Evolutionary conservation across 2,888 invertebrate species (phyloP), one percentile per base, ranked within the genome.

Genomic region (Noctua janthina): DNA sequence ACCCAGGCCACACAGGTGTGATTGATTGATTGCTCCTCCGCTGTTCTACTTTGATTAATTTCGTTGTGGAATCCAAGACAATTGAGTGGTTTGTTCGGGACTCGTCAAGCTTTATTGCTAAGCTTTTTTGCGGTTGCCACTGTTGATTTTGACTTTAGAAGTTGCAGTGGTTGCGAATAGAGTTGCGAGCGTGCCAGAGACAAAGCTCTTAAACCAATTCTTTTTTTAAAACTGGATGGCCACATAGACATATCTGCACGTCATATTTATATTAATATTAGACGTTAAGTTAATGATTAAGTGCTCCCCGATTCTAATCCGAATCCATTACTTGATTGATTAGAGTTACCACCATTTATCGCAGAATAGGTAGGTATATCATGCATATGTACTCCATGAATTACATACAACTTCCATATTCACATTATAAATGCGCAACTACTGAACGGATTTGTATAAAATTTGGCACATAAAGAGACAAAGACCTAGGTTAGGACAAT

Each of bases 321-420:
- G 51, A 79, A 59, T 59, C 64, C 35, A 76, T 29, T 67, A n/a
- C 29, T 69, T 62, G 59, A 29, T 81, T 56, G 23, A 54, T 20
- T 54, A 7, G 62, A 72, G 54, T 69, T n/a, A 29, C 3, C 4
- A 66, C 23, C n/a, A 72, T 17, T 39, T 51, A 29, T 51, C 17
- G 39, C 35, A 23, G 17, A 64, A 62, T 29, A 29, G 62, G 11
- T 64, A 35, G 29, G 11, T 64, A 64, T 35, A 64, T 64, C 3
- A 64, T 64, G 64, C 17, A 64, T 62, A 17, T 35, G 17, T 35
- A 64, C 23, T 64, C 35, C 8, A 64, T 64, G 35, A 64, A 17
- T 64, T 35, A 64, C 17, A 64, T 64, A 17, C 7, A 35, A 64
- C 7, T 35, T 64, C 17, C 35, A 64, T 20, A 20, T 10, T 17